These are phyloP conservation scores for Alectura lathami DNA, from an alignment of 2,113 vertebrate genomes.

Conservation along the genomic window DNA sequence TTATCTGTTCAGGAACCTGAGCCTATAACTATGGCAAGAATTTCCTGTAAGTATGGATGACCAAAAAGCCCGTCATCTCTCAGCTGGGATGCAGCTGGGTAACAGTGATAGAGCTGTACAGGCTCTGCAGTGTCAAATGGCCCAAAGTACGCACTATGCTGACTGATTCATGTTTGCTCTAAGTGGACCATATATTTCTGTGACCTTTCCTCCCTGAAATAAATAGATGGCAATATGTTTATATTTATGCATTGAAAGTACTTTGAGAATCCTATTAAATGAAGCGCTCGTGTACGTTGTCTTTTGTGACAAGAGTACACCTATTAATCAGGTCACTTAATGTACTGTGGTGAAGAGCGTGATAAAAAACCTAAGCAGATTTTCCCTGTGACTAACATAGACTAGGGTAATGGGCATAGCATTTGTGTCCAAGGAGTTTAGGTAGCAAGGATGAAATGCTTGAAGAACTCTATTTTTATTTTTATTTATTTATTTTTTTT, in stretches of 20 bases:
- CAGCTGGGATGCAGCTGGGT: background rate
- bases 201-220: background rate
- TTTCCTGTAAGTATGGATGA: background rate
- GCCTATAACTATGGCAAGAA: background rate
- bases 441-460: background rate
- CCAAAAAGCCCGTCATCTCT: background rate
- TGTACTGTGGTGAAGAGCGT: background rate
- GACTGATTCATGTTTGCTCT: background rate
- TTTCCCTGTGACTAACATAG: background rate
- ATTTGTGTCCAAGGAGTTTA: background rate
- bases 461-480: background rate
- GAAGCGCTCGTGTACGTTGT: background rate
- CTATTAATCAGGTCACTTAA: conserved; percentile 1
- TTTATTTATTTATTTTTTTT: background rate
- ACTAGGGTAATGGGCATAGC: background rate
- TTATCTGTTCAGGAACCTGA: background rate
- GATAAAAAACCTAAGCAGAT: background rate
- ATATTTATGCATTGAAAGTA: background rate
- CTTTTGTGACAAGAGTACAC: background rate
- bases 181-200: background rate
- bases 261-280: conserved; percentile 3
- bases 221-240: background rate
- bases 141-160: background rate
- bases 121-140: background rate
- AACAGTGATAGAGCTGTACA: background rate